These are phyloP conservation scores for Odontomachus brunneus DNA, from an alignment of 1,140 invertebrate genomes.

Conservation along the genomic window DNA sequence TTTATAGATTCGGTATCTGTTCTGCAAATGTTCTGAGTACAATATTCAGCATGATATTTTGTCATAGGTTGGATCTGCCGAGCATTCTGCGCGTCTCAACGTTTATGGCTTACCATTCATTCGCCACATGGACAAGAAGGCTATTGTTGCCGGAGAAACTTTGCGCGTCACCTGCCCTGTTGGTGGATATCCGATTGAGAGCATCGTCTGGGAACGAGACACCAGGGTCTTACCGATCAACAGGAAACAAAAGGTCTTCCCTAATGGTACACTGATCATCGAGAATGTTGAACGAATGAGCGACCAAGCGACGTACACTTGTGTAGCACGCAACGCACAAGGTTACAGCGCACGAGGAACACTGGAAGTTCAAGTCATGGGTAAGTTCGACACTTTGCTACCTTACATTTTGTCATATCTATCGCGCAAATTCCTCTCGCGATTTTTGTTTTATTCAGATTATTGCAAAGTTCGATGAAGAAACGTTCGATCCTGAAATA, in stretches of 20 bases:
- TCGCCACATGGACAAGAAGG: conserved; percentile 96
- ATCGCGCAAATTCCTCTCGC: background rate
- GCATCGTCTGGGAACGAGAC: conserved; percentile 96
- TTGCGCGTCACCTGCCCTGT: conserved; percentile 96
- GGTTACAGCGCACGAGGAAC: conserved; percentile 94
- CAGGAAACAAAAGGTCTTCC: conserved; percentile 96
- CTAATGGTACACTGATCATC: conserved; percentile 97
- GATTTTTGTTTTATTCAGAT: background rate
- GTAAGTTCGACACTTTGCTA: conserved; percentile 88
- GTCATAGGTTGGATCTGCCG: conserved; percentile 91
- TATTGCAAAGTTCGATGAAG: background rate
- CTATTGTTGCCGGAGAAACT: conserved; percentile 96
- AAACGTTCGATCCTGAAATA: background rate
- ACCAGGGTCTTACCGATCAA: conserved; percentile 95
- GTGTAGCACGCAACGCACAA: conserved; percentile 95
- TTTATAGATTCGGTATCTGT: too few species aligned
- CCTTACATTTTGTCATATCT: conserved; percentile 21
- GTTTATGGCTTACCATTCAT: conserved; percentile 96
- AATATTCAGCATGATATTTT: background rate
- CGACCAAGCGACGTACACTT: conserved; percentile 97
- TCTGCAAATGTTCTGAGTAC: background rate
- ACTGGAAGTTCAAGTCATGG: conserved; percentile 97
- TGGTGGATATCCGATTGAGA: conserved; percentile 97
- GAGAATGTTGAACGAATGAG: conserved; percentile 96
- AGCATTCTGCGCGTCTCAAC: conserved; percentile 95